Base-by-base conservation (phyloP, 2,888 invertebrate genomes). In the Iphiclides podalirius region DNA sequence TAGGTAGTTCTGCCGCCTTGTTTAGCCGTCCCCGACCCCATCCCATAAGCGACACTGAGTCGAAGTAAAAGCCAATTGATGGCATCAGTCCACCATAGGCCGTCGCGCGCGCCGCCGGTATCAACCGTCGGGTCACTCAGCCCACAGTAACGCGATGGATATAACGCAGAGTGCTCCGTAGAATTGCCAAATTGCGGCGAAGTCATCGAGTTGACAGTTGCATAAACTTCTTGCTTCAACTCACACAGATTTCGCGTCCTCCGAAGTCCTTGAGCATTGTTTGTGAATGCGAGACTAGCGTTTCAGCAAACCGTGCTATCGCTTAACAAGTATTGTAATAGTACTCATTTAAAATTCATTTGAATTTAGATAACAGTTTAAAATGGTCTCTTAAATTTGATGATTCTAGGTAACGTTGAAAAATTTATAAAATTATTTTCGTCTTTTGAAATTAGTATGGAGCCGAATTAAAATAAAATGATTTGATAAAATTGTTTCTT, bases 1-100 rank as follows among this genome's bases (percentile, higher is more conserved):
- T 75, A 73, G 67, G 71, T 70, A 72, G 69, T 53, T 65, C 59
- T 59, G 66, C 65, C 66, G 60, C 53, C 57, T 52, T 74, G 75
- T 76, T 78, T 76, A 72, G 66, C 65, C 75, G 79, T 72, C 75
- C 75, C 69, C 78, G 80, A 79, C 80, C 82, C 28, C 77, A 79
- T 79, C 79, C 74, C 72, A 75, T 73, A 64, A 71, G 53, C 45
- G 31, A 52, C 39, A 50, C 43, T 39, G 47, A 34, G 40, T 28
- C 40, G 34, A 26, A 41, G 47, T n/a, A 37, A 49, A 34, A 40
- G 36, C 50, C n/a, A n/a, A n/a, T n/a, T 52, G 40, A 60, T 59
- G 56, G 58, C 57, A 60, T 66, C 76, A 83, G 83, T 84, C 53
- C 70, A 76, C 79, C 76, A 83, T 77, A 79, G 81, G 66, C 52